Base-by-base conservation (phyloP, 2,113 vertebrate genomes). In the Odocoileus hemionus region DNA sequence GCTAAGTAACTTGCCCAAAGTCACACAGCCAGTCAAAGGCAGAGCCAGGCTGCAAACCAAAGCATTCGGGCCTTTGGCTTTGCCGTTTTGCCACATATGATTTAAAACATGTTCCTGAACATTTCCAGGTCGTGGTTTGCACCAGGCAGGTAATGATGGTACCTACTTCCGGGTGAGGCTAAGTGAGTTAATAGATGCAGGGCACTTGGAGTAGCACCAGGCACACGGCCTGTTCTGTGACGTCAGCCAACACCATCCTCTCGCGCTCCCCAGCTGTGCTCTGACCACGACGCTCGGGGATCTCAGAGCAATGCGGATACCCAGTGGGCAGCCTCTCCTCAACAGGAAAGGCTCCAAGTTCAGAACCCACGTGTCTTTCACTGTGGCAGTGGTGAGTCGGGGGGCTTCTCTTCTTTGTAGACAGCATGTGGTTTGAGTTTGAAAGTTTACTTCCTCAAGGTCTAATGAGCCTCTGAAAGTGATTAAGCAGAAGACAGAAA, bases 341-440 rank as follows among this genome's bases (percentile, higher is more conserved):
- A 2, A n/a, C 0, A 3, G 60, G 43, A 13, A 7, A 2, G 23
- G 28, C 7, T 55, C 58, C 54, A 9, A 11, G 70, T 36, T 58
- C 5, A 33, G 67, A 47, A 93, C 86, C 94, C 17, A 80, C 5
- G 61, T 91, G 91, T 23, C 54, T 92, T 88, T 84, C 36, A 76
- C 85, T 7, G 55, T 15, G 93, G 67, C 89, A 23, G 79, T 89
- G 89, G n/a, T 92, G 80, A 85, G 47, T 30, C 11, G 43, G 52
- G 36, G 43, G 88, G 33, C 54, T 96, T 91, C 89, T 97, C 58
- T 93, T 95, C 97, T 97, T 96, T 95, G 90, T 97, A 58, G 80
- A 92, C 43, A n/a, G 94, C 98, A 98, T 98, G 98, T 98, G 98
- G 98, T 99, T 98, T 98, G 98, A 98, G 79, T 98, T 98, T 98